Evolutionary conservation across 2,797 vertebrate species (phyloP).

Genomic region (Rhinatrema bivittatum): DNA sequence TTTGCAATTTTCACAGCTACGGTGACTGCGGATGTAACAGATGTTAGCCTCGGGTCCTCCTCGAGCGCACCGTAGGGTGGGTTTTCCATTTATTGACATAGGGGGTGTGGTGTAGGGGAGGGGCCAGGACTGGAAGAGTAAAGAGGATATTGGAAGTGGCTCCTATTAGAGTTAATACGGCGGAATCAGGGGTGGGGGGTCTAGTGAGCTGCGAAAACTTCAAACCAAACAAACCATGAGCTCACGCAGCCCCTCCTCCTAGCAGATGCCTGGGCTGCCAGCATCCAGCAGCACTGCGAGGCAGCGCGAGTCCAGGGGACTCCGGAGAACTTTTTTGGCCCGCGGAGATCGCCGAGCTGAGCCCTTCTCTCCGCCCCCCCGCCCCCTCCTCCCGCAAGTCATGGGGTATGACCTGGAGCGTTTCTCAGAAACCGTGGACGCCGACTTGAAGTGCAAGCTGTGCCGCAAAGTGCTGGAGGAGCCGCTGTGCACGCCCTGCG

Average conservation of each 20-base stretch:
- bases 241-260: constrained; percentile 5
- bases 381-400: background rate
- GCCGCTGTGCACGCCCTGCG: constrained; percentile 29
- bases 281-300: background rate
- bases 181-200: background rate
- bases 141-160: constrained; percentile 1
- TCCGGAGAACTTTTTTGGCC: background rate
- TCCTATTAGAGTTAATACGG: constrained; percentile 21
- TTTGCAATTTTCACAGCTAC: too few species aligned
- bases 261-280: background rate
- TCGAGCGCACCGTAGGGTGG: too few species aligned
- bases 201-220: constrained; percentile 16
- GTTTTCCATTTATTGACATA: background rate
- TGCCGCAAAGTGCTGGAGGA: constrained; percentile 30
- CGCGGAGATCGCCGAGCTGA: too few species aligned
- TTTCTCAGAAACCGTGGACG: constrained; percentile 19
- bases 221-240: constrained; percentile 6
- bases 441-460: constrained; percentile 22
- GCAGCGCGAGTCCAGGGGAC: background rate
- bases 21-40: too few species aligned
- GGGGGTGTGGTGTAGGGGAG: background rate
- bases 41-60: too few species aligned
- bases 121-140: background rate
- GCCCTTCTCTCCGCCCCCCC: too few species aligned
- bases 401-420: constrained; percentile 29